These are phyloP conservation scores for Azorinus chamasolen DNA, from an alignment of 2,888 invertebrate species.

Conservation along the genomic window DNA sequence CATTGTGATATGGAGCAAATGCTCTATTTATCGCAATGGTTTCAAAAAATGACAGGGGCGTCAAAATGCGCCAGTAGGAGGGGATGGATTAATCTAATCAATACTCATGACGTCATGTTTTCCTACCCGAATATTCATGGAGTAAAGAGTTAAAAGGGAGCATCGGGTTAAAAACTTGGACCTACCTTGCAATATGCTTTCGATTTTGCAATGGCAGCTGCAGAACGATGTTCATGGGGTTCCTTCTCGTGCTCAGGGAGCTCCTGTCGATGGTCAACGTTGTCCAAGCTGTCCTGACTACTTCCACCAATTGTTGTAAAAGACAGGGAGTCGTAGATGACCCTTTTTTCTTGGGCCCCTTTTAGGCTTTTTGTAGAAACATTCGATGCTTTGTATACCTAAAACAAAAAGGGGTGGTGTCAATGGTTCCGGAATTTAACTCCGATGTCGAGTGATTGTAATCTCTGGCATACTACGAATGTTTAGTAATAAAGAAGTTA, in stretches of 20 bases:
- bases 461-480: no score
- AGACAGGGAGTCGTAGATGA: slow-evolving; percentile 58
- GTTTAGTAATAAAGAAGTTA: no score
- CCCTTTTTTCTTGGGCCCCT: slow-evolving; percentile 57
- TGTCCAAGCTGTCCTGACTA: slow-evolving; percentile 6
- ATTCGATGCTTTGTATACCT: slow-evolving; percentile 62
- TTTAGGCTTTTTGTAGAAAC: slow-evolving; percentile 45
- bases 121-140: background rate
- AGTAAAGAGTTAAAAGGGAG: no score
- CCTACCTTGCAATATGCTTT: slow-evolving; percentile 58
- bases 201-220: slow-evolving; percentile 37
- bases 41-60: no score
- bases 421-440: no score
- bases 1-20: no score
- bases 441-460: no score
- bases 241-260: background rate
- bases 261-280: background rate
- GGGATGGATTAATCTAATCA: no score
- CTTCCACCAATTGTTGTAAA: slow-evolving; percentile 34
- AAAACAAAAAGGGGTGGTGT: background rate
- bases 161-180: no score
- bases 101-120: no score
- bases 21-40: no score
- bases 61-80: no score
- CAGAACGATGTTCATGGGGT: background rate